These are phyloP conservation scores for Protobothrops flavoviridis DNA, from an alignment of 2,113 vertebrate genomes.

Conservation along the genomic window DNA sequence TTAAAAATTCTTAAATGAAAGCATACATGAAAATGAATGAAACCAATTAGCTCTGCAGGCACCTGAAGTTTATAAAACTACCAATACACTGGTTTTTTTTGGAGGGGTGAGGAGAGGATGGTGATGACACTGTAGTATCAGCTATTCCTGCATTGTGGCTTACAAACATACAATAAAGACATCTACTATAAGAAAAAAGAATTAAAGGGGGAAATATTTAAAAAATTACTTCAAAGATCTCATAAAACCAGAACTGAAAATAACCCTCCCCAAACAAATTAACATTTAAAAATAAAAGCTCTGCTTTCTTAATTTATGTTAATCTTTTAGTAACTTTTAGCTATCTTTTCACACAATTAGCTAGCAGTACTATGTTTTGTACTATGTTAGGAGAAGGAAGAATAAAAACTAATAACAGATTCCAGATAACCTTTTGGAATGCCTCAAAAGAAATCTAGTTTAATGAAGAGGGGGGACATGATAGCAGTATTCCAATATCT, in stretches of 20 bases:
- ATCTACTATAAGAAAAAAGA: neutral
- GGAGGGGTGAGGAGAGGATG: neutral
- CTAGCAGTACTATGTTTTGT: neutral
- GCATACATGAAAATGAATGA: neutral
- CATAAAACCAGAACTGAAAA: neutral
- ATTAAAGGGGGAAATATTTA: neutral
- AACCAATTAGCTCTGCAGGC: conserved; percentile 23
- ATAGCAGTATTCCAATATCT: too few species aligned
- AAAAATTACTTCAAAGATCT: neutral
- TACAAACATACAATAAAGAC: neutral
- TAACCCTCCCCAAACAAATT: neutral
- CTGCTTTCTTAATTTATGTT: neutral
- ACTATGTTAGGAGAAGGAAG: neutral
- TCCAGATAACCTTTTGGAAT: neutral
- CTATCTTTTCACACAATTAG: neutral
- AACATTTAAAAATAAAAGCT: neutral
- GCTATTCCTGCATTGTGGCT: neutral
- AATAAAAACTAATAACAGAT: neutral
- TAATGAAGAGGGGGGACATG: too few species aligned
- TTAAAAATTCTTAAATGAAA: conserved; percentile 19
- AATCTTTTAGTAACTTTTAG: neutral
- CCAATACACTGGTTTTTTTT: conserved; percentile 20
- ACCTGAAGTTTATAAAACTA: conserved; percentile 43
- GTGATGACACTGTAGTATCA: neutral
- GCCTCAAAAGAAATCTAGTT: neutral